Base-by-base conservation (phyloP, 2,888 invertebrate species). In the Cephalotes varians region DNA sequence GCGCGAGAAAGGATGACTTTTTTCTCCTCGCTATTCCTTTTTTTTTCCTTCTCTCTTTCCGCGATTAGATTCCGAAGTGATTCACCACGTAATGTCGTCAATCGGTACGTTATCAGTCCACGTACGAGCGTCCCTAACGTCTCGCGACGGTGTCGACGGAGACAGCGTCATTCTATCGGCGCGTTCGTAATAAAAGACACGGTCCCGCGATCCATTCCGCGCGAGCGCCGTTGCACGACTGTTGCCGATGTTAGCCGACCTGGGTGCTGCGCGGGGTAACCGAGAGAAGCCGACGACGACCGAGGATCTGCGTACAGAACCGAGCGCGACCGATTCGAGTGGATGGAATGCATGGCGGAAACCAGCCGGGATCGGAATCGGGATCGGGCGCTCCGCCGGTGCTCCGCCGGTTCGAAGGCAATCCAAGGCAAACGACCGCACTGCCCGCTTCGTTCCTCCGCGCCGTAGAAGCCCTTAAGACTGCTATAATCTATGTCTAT, bases 371-470 rank as follows among this genome's bases (percentile, higher is more conserved):
- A 92, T 93, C 91, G 90, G 91, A 93, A 94, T 94, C 93, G 93
- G 93, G 93, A 93, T 94, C 93, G 94, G 91, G 86, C 85, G 88
- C 87, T 86, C 25, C 69, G 51, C 49, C 81, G 54, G 83, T 80
- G 85, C 88, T 86, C 67, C 91, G 88, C 85, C 89, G 90, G 91
- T 92, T 92, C 92, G 93, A 92, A 93, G 92, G 90, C 93, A 91
- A 93, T 91, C 93, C 93, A 93, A 93, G 93, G 93, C 93, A 93
- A 93, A 93, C 93, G 93, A 93, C 93, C 93, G 93, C 92, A 90
- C 93, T 92, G 90, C 92, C 92, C 89, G 90, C 91, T 92, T 88
- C 90, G 89, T 91, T 89, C 88, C 86, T 88, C 84, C 84, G 81
- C 83, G 82, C 84, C 86, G 85, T 82, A 81, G 86, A 86, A 72